phyloP scores from a whole-genome alignment of 2,113 vertebrate genomes.

The Eurystomus gularis region DNA sequence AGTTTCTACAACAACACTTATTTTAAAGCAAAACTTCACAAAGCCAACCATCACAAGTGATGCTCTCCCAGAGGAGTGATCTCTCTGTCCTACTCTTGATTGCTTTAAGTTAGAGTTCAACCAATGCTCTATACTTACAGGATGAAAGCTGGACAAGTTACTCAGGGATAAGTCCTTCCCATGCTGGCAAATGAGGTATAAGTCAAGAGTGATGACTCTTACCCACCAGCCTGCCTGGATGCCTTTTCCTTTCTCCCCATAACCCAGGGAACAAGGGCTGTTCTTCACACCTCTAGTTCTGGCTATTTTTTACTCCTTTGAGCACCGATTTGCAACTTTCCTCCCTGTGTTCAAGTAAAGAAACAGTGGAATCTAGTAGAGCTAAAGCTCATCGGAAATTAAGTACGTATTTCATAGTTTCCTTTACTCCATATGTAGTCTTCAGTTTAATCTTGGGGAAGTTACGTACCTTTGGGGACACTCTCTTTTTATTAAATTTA shows the following conservation, averaged over 20 bases:
- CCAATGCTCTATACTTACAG: not conserved
- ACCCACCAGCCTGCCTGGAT: not conserved
- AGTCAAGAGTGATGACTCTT: not conserved
- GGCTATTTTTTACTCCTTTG: not conserved
- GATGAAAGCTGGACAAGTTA: not conserved
- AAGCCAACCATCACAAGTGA: not conserved
- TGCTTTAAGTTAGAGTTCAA: not conserved
- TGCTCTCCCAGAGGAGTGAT: not conserved
- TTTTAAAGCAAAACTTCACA: not conserved
- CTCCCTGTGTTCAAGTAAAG: not conserved
- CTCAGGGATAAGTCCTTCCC: not conserved
- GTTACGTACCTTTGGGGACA: not conserved
- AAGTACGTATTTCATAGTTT: not conserved
- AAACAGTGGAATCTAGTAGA: not conserved
- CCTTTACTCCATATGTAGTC: not conserved
- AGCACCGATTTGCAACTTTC: not conserved
- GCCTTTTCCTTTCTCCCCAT: not conserved
- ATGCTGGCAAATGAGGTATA: not conserved
- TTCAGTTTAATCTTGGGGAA: not conserved
- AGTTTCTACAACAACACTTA: not conserved
- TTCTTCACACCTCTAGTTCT: not conserved
- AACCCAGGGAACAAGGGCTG: not conserved
- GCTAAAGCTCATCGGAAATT: not conserved
- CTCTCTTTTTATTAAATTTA: not conserved
- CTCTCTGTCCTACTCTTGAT: not conserved